These are phyloP conservation scores for Lapara coniferarum DNA, from an alignment of 2,888 invertebrate species.

Conservation along the genomic window DNA sequence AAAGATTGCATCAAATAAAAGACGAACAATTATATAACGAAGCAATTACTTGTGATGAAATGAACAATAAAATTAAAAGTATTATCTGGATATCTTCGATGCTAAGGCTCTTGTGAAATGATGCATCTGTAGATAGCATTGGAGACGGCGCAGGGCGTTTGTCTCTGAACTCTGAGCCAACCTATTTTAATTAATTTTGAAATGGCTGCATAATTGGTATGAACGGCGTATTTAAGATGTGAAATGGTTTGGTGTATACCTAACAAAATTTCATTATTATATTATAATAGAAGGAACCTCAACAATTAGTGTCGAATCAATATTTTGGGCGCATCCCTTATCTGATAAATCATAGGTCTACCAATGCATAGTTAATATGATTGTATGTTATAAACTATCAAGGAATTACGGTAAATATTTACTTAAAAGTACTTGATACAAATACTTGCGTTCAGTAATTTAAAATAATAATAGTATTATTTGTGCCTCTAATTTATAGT, in stretches of 20 bases:
- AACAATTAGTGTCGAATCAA: no score
- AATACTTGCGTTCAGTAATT: not conserved
- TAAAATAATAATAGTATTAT: not conserved
- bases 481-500: not conserved
- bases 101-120: constrained; percentile 57
- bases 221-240: not conserved
- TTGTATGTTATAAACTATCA: no score
- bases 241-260: not conserved
- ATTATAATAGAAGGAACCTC: no score
- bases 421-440: not conserved
- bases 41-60: constrained; percentile 29
- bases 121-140: constrained; percentile 59
- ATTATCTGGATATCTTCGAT: constrained; percentile 43
- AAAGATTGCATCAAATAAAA: constrained; percentile 20
- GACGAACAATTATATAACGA: constrained; percentile 25
- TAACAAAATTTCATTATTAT: not conserved
- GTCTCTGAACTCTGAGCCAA: constrained; percentile 29
- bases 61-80: constrained; percentile 40
- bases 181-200: constrained; percentile 18
- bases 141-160: constrained; percentile 28
- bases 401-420: no score
- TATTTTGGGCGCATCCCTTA: no score
- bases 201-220: not conserved
- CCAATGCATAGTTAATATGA: no score
- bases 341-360: no score